Evolutionary conservation across 2,797 vertebrate species (phyloP), one percentile per base, ranked within the genome.

Genomic region (Gymnodraco acuticeps): DNA sequence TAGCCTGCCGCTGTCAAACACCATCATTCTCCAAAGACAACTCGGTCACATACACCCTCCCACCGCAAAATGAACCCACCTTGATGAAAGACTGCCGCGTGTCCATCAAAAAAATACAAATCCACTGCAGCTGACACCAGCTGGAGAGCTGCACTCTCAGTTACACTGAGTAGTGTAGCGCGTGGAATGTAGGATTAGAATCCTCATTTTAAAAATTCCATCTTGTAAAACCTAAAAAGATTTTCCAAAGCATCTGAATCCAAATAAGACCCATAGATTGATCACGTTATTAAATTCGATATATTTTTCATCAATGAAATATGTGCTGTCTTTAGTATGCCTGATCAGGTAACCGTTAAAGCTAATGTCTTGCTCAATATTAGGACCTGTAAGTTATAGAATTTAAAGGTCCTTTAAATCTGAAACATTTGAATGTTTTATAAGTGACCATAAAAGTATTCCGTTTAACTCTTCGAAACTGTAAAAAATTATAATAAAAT

Each of bases 1-100:
- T 91, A 89, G 88, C 75, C 87, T 52, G 85, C 88, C 45, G 84
- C 87, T 86, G 92, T 92, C 92, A 91, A 92, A 89, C 86, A 84
- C 83, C 87, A 90, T 94, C 91, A 89, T 86, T 94, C 91, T 93
- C 87, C 64, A 73, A 78, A 91, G 93, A 94, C 93, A 87, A 91
- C 89, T 90, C 87, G 92, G 91, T 93, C 92, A 90, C 88, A 83
- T 89, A 87, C 82, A 85, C 87, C 82, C 78, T 91, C 90, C 89
- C 78, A 81, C 86, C 4, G 19, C 82, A 85, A 86, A 87, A 87
- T 89, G 83, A 91, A 92, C 87, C 89, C 83, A 90, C 84, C 84
- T 83, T 89, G 89, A 92, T 87, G 85, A 89, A 89, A 90, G 84
- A 87, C 83, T 80, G 73, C 84, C 7, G 66, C 78, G 7, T 84